Evolutionary conservation across 1,140 invertebrate genomes (phyloP), one percentile per base, ranked within the genome.

Genomic region (Hormaphis cornu): DNA sequence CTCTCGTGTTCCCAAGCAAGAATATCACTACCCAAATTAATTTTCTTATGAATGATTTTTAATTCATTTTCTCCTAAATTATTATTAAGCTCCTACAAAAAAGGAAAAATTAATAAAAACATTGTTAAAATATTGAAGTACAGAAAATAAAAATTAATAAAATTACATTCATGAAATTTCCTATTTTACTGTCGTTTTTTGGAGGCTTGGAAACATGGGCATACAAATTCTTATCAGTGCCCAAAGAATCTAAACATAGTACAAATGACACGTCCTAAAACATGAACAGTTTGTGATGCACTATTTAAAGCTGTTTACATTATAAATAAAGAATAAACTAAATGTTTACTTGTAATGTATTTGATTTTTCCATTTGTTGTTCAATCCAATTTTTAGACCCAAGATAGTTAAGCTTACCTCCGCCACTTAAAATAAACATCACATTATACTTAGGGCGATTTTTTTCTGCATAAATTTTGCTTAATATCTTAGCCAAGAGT

Each of bases 1-100:
- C 94, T 82, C 78, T 98, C 96, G 76, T 99, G 97, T 77, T 98
- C 95, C 96, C 96, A 99, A 0, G 92, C 89, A 33, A 98, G 78
- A 66, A 87, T 83, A 69, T 94, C 91, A 59, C 97, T 93, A 1
- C 92, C 93, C n/a, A 98, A 80, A 82, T 97, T 97, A 72, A 98
- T 98, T 81, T 98, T 98, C 78, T 97, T 97, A 75, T 97, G 95
- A 14, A 95, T 82, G 56, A 92, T 84, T 74, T 91, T 86, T 26
- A 94, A 83, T 48, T 24, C 30, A 58, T 70, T 70, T 30, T 66
- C 61, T 66, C 44, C 42, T 50, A 66, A 50, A 66, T 66, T 66
- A 14, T 66, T 66, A 48, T 50, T 66, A 30, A 66, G 44, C 35
- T 66, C 61, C 61, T 66, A 48, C 1, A 28, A 24, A 26, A 44